Evolutionary conservation across 2,113 vertebrate species (phyloP), one percentile per base, ranked within the genome.

Genomic region (Mystacornis crossleyi): DNA sequence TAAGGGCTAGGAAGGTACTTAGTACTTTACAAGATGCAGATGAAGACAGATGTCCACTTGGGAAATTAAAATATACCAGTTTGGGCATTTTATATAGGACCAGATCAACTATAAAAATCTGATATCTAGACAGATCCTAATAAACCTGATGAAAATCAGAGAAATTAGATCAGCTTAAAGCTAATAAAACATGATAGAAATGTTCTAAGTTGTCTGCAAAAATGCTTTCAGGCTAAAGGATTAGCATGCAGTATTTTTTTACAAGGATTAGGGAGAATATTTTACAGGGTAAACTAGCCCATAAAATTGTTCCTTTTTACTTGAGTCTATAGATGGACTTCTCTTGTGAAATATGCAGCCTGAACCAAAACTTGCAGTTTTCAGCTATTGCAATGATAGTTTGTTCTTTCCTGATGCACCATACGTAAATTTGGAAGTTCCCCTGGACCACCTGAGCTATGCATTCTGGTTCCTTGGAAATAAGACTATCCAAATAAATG

Each of bases 1-100:
- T 93, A 91, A 93, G 79, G 87, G 47, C 87, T 54, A 80, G 82
- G 79, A 82, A 94, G 28, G 67, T 91, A 75, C 54, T 90, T 95
- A 42, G 58, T 71, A 75, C 50, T 89, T 84, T 77, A 87, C 31
- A 93, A 90, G 91, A 66, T 0, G 0, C 62, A 65, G 74, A 93
- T 70, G 61, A 91, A 96, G 87, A 91, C 74, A 82, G 87, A 73
- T 86, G 38, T 81, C 70, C 77, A 58, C 74, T 88, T 19, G 42
- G 64, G 64, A 93, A 94, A 95, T 96, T 65, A 96, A 89, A 94
- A 85, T 77, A 38, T 62, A 66, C 42, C 54, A 48, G 38, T 89
- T 74, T 71, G 29, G 55, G 58, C 61, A 20, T 28, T 78, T 94
- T 91, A 29, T 89, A 15, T 78, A 88, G 74, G 70, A 92, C 38